These are phyloP conservation scores for Drosophila aff. DNA, from an alignment of 1,140 invertebrate species.

Conservation along the genomic window DNA sequence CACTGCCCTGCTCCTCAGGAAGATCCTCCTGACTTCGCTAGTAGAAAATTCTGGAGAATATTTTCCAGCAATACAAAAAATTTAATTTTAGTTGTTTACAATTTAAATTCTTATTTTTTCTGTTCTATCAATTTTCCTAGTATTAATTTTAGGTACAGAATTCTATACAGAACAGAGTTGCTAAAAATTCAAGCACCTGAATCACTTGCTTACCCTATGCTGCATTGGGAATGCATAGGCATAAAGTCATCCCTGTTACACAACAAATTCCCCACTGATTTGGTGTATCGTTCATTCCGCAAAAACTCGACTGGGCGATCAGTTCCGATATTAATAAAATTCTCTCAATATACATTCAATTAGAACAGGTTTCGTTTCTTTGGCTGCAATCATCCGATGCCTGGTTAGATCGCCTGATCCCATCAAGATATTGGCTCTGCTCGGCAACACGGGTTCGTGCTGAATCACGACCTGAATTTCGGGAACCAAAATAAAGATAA, in stretches of 20 bases:
- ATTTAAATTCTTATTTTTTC: too few species aligned
- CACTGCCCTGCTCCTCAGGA: too few species aligned
- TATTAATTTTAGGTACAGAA: too few species aligned
- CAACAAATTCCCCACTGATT: neutral
- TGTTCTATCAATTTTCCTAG: too few species aligned
- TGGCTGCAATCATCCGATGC: constrained; percentile 18
- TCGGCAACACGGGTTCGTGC: constrained; percentile 15
- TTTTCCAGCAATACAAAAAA: too few species aligned
- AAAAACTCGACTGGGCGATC: neutral
- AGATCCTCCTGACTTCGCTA: neutral
- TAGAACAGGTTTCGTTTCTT: neutral
- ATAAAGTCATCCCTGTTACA: neutral
- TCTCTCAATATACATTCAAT: neutral
- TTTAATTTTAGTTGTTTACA: too few species aligned
- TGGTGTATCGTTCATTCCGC: neutral
- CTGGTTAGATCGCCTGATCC: constrained; percentile 29
- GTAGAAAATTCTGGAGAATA: too few species aligned
- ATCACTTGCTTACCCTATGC: neutral
- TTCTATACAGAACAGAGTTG: neutral
- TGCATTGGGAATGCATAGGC: neutral
- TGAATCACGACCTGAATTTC: constrained; percentile 9
- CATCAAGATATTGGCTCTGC: constrained; percentile 9
- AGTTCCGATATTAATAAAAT: neutral
- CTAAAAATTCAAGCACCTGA: neutral
- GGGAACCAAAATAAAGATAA: constrained; percentile 11